phyloP scores from a whole-genome alignment of 2,888 invertebrate genomes.

The Cheilosia scutellata region DNA sequence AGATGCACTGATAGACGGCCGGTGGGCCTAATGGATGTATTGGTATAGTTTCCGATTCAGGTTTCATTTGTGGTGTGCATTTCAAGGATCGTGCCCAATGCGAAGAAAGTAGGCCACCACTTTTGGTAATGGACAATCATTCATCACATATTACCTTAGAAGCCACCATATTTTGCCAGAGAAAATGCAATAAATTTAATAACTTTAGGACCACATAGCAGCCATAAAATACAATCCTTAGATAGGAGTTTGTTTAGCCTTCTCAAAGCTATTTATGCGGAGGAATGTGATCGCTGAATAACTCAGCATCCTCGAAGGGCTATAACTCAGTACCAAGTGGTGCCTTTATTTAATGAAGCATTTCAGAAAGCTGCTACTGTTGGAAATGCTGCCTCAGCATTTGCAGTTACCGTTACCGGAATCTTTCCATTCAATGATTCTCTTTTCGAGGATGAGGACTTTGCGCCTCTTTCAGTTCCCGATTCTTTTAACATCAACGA shows the following conservation, averaged over 20 bases:
- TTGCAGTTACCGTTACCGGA: slow-evolving; percentile 13
- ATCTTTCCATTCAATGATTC: slow-evolving; percentile 20
- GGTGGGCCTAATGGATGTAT: too few relatives aligned
- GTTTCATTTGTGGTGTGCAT: too few relatives aligned
- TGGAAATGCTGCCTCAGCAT: too few relatives aligned
- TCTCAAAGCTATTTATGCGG: slow-evolving; percentile 12
- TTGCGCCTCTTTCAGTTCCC: slow-evolving; percentile 26
- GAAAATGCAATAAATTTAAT: slow-evolving; percentile 11
- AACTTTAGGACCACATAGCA: slow-evolving; percentile 27
- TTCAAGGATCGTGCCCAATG: too few relatives aligned
- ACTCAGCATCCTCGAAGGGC: slow-evolving; percentile 1
- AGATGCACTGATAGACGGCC: too few relatives aligned
- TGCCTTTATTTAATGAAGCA: slow-evolving; percentile 10
- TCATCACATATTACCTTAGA: slow-evolving; percentile 19
- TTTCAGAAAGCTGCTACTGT: too few relatives aligned
- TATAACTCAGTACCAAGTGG: slow-evolving; percentile 20
- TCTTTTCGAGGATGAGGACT: slow-evolving; percentile 22
- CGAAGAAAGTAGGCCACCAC: too few relatives aligned
- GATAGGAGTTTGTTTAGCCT: slow-evolving; percentile 10
- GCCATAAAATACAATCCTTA: slow-evolving; percentile 14
- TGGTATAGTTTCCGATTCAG: too few relatives aligned
- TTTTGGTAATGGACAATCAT: slow-evolving; percentile 22
- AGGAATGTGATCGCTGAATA: slow-evolving; percentile 12
- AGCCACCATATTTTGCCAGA: slow-evolving; percentile 28
- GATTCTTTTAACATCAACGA: slow-evolving; percentile 15